Conservation (phyloP, 2,797 vertebrate genomes). For the Borostomias antarcticus region DNA sequence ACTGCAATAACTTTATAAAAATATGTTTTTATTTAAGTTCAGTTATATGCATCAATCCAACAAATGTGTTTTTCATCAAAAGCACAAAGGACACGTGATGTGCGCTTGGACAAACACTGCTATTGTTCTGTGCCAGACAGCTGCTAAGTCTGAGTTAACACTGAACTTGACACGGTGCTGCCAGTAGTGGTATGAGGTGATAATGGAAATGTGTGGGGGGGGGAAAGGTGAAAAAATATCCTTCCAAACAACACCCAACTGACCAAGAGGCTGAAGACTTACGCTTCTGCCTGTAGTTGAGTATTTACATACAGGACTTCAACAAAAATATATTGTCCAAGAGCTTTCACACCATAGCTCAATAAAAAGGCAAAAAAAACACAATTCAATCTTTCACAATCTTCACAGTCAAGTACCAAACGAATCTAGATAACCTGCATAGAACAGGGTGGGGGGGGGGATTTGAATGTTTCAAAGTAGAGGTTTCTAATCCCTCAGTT, state of each 20-base stretch:
- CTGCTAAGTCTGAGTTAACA: background rate
- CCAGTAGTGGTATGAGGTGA: background rate
- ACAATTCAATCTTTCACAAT: background rate
- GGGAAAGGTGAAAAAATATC: background rate
- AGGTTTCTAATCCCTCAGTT: background rate
- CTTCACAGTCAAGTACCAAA: background rate
- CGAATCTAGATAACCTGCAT: background rate
- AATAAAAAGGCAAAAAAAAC: conserved; percentile 2
- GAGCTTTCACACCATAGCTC: background rate
- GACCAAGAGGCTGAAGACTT: background rate
- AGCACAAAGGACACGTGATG: background rate
- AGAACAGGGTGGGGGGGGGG: background rate
- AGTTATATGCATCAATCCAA: background rate
- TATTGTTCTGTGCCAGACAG: background rate
- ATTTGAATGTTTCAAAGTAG: background rate
- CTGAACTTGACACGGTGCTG: background rate
- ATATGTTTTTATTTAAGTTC: background rate
- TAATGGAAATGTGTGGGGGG: too few relatives aligned
- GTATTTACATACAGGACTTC: background rate
- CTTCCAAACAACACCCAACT: background rate
- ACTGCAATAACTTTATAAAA: background rate
- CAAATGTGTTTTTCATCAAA: background rate
- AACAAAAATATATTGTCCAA: background rate
- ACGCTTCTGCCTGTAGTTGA: background rate
- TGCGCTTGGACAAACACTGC: background rate